Evolutionary conservation across 2,113 vertebrate genomes (phyloP).

Genomic region (Trinectes maculatus): DNA sequence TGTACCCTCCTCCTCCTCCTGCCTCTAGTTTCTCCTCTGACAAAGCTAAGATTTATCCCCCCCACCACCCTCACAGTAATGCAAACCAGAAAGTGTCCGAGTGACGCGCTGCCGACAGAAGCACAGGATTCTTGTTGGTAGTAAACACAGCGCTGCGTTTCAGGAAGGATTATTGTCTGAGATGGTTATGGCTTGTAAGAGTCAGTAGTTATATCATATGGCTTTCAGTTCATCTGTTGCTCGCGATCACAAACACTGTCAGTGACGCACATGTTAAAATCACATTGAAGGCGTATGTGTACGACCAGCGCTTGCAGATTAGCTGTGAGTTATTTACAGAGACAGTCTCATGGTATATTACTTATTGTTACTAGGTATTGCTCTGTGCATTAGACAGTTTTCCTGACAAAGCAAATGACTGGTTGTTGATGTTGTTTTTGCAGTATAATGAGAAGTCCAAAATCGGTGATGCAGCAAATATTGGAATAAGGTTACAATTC

Average conservation of each 20-base stretch:
- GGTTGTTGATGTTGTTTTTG: slow-evolving; percentile 8
- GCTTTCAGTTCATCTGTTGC: slow-evolving; percentile 69
- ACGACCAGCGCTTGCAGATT: slow-evolving; percentile 16
- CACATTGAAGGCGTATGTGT: slow-evolving; percentile 21
- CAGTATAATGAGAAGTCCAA: slow-evolving; percentile 9
- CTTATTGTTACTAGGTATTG: slow-evolving; percentile 47
- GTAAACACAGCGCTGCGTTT: slow-evolving; percentile 33
- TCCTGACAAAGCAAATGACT: slow-evolving; percentile 36
- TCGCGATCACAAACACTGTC: slow-evolving; percentile 23
- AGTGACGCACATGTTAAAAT: slow-evolving; percentile 32
- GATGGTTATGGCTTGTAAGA: slow-evolving; percentile 62
- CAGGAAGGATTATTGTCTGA: slow-evolving; percentile 21
- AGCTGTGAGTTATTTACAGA: slow-evolving; percentile 32
- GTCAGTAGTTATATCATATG: slow-evolving; percentile 52
- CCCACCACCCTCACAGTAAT: slow-evolving; percentile 21
- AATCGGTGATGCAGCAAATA: slow-evolving; percentile 20
- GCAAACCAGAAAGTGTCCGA: slow-evolving; percentile 36
- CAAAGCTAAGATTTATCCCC: slow-evolving; percentile 51
- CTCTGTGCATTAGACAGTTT: slow-evolving; percentile 28
- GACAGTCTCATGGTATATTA: not conserved
- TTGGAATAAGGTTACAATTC: slow-evolving; percentile 4
- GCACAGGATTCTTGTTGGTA: slow-evolving; percentile 53
- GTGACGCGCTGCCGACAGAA: slow-evolving; percentile 45
- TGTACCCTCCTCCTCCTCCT: slow-evolving; percentile 52
- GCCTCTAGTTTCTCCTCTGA: slow-evolving; percentile 51